These are phyloP conservation scores for Microctonus brassicae DNA, from an alignment of 2,888 invertebrate species.

Conservation along the genomic window DNA sequence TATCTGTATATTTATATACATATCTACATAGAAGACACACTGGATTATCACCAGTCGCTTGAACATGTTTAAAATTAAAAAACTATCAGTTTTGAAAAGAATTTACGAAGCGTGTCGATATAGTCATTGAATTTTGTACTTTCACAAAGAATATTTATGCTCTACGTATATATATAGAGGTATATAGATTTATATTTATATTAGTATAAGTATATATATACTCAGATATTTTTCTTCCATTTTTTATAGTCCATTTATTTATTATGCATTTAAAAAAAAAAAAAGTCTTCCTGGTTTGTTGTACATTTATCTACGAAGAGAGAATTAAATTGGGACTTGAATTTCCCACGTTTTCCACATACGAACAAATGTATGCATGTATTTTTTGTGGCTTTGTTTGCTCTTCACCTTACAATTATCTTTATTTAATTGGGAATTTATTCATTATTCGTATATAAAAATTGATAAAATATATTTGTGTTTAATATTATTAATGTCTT, in stretches of 20 bases:
- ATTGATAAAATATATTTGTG: no score
- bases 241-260: background rate
- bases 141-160: constrained; percentile 25
- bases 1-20: no score
- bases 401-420: constrained; percentile 8
- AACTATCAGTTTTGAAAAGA: constrained; percentile 24
- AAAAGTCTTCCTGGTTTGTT: background rate
- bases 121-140: background rate
- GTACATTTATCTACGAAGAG: background rate
- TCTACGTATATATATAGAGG: no score
- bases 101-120: constrained; percentile 24
- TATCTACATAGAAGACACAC: background rate
- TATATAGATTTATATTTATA: no score
- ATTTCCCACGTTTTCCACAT: background rate
- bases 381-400: background rate
- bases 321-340: background rate
- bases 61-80: constrained; percentile 17
- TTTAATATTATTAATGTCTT: no score
- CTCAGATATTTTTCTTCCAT: background rate
- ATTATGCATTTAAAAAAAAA: background rate
- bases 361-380: background rate
- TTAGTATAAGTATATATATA: no score
- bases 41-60: constrained; percentile 20
- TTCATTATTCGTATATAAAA: no score
- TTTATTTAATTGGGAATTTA: background rate